These are phyloP conservation scores for Machimus rusticus DNA, from an alignment of 2,888 invertebrate species.

Conservation along the genomic window DNA sequence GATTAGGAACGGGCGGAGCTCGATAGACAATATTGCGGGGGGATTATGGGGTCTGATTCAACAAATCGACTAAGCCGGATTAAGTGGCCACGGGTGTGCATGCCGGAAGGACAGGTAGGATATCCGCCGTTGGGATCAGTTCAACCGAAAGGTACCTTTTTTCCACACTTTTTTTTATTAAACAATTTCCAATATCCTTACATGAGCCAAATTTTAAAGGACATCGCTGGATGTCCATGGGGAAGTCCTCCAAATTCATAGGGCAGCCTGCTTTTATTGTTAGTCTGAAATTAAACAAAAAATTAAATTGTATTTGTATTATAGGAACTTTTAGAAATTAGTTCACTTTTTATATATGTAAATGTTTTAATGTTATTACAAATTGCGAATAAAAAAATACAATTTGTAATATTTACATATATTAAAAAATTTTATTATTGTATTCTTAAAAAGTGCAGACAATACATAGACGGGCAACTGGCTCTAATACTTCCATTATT, in stretches of 20 bases:
- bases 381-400: too few relatives aligned
- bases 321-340: too few relatives aligned
- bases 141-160: not conserved
- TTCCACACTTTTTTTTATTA: not conserved
- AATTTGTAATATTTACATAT: too few relatives aligned
- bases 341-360: too few relatives aligned
- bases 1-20: not conserved
- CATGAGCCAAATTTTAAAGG: conserved; percentile 83
- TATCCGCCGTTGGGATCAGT: not conserved
- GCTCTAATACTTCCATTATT: too few relatives aligned
- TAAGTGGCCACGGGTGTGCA: not conserved
- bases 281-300: conserved; percentile 66
- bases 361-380: too few relatives aligned
- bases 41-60: conserved; percentile 20
- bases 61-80: conserved; percentile 29
- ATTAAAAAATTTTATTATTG: too few relatives aligned
- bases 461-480: too few relatives aligned
- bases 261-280: conserved; percentile 85
- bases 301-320: not conserved
- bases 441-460: too few relatives aligned
- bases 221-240: conserved; percentile 84
- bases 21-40: not conserved
- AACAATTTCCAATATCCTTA: conserved; percentile 63
- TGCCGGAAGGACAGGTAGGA: not conserved
- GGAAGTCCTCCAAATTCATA: conserved; percentile 86